Conservation (phyloP, 2,888 invertebrate species). For the Tromatobia lineatoria region DNA sequence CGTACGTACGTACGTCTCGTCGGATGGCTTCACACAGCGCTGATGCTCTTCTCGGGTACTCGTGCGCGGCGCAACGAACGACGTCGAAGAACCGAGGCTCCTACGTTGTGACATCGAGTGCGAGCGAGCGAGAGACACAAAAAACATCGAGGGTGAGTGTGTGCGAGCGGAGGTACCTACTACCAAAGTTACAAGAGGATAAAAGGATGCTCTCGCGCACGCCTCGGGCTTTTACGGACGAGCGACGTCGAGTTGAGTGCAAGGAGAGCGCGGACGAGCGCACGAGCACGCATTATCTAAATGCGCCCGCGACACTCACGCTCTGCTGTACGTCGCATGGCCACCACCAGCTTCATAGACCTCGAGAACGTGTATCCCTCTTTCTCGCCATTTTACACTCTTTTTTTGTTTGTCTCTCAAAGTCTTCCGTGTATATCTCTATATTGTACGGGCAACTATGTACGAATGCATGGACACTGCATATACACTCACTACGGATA, state of each 20-base stretch:
- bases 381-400: constrained; percentile 31
- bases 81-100: constrained; percentile 43
- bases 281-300: constrained; percentile 82
- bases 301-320: constrained; percentile 83
- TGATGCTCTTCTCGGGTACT: constrained; percentile 60
- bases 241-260: constrained; percentile 71
- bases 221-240: constrained; percentile 81
- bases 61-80: constrained; percentile 42
- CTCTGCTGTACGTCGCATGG: constrained; percentile 60
- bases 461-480: neutral
- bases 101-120: constrained; percentile 1
- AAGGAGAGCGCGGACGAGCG: constrained; percentile 68
- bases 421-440: constrained; percentile 12
- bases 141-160: constrained; percentile 46
- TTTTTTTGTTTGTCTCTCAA: constrained; percentile 49
- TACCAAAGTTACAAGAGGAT: constrained; percentile 83
- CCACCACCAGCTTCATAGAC: constrained; percentile 32
- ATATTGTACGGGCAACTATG: constrained; percentile 3
- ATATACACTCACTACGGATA: neutral
- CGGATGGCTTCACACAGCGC: constrained; percentile 51
- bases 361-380: constrained; percentile 37
- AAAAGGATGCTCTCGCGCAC: constrained; percentile 82
- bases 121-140: constrained; percentile 29
- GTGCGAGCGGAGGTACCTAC: constrained; percentile 74
- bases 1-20: constrained; percentile 33